Percentiles rank a stretch among this genome's conserved stretches.
phyloP scores from a whole-genome alignment of 2,113 vertebrate species.

The Strix uralensis region DNA sequence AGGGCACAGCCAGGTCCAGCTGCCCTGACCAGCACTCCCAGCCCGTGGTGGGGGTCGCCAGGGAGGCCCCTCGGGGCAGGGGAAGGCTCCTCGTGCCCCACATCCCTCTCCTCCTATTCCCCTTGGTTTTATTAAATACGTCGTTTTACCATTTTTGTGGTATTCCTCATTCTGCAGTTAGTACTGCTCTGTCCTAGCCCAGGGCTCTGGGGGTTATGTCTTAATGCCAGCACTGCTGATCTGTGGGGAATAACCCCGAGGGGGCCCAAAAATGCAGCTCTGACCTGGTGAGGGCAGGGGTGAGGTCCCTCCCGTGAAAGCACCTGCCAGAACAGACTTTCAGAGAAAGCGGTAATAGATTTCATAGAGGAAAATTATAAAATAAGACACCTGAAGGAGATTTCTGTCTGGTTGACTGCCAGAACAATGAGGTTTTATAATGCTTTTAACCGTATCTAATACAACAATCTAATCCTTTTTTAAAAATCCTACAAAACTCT shows the following conservation, averaged over 20 bases:
- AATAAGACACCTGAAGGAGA: background rate
- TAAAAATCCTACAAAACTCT: background rate
- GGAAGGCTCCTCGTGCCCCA: background rate
- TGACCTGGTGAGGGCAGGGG: background rate
- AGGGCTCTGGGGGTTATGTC: fast-evolving
- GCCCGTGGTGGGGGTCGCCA: fast-evolving
- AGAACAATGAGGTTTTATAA: background rate
- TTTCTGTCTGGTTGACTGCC: background rate
- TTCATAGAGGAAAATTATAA: background rate
- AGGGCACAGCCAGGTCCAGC: background rate
- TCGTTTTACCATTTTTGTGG: fast-evolving
- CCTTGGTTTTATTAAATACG: background rate
- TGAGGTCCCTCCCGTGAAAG: too few relatives aligned
- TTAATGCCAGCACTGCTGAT: background rate
- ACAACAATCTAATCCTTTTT: background rate
- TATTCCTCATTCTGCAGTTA: background rate
- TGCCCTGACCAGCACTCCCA: background rate
- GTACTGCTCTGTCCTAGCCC: background rate
- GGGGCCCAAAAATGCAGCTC: background rate
- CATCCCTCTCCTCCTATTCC: background rate
- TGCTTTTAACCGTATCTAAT: background rate
- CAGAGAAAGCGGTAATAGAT: background rate
- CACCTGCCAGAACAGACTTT: background rate
- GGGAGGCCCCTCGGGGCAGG: background rate
- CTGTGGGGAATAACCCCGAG: background rate